Percentiles rank a stretch among this genome's conserved stretches.
Evolutionary conservation across 92 coral and sea anemone genomes (phyloP).

Genomic region (Porites cylindrica): DNA sequence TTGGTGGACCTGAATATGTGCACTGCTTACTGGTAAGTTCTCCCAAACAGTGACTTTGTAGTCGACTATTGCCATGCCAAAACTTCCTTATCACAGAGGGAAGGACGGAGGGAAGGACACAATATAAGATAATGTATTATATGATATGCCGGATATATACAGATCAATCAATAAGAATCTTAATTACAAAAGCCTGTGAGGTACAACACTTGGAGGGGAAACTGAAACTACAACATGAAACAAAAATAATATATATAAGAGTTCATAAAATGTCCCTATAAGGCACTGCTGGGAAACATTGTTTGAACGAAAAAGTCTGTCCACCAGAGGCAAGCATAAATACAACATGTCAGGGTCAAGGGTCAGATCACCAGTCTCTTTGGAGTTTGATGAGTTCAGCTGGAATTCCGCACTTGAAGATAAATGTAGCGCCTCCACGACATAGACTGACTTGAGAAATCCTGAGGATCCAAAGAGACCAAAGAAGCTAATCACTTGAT

Average conservation of each 20-base stretch:
- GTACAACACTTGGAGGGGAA: too few relatives aligned
- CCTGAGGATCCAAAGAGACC: background rate
- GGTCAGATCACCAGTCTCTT: background rate
- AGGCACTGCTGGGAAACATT: background rate
- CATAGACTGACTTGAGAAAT: conserved; percentile 19
- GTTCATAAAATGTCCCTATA: too few relatives aligned
- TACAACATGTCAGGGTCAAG: conserved; percentile 1
- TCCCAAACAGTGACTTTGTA: background rate
- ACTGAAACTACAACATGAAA: too few relatives aligned
- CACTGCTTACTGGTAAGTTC: conserved; percentile 93
- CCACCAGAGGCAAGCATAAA: background rate
- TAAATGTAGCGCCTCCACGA: background rate
- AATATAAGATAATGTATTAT: too few relatives aligned
- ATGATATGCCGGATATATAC: too few relatives aligned
- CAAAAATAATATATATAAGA: too few relatives aligned
- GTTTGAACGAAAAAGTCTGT: conserved; percentile 9
- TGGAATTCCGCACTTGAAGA: background rate
- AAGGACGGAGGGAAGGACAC: background rate
- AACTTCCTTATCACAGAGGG: background rate
- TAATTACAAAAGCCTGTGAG: background rate
- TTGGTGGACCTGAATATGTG: conserved; percentile 98
- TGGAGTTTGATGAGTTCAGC: background rate
- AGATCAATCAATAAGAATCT: background rate
- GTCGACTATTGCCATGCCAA: background rate
- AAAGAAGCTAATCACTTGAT: background rate